Conservation (phyloP, 2,797 vertebrate species). For the Poecilia picta region DNA sequence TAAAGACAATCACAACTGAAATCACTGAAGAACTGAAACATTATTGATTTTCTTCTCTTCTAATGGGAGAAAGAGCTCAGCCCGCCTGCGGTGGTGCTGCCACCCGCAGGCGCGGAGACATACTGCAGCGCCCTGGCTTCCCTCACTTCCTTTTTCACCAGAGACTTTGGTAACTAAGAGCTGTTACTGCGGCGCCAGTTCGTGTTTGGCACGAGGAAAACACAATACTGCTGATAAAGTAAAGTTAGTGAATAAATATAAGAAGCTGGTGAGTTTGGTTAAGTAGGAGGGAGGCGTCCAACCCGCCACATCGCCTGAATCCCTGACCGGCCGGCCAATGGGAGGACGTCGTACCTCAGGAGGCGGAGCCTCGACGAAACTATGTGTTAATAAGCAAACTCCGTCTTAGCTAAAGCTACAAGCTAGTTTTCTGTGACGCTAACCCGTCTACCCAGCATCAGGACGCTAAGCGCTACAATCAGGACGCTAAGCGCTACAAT, state of each 20-base stretch:
- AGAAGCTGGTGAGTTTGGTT: slow-evolving; percentile 66
- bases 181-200: slow-evolving; percentile 46
- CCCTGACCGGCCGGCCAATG: slow-evolving; percentile 17
- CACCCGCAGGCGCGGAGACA: not conserved
- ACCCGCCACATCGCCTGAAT: slow-evolving; percentile 13
- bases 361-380: not conserved
- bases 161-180: slow-evolving; percentile 75
- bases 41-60: slow-evolving; percentile 12
- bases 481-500: too few species aligned
- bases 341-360: too few species aligned
- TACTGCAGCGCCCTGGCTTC: slow-evolving; percentile 58
- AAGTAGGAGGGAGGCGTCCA: slow-evolving; percentile 20
- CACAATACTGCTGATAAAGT: slow-evolving; percentile 70
- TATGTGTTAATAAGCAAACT: slow-evolving; percentile 18
- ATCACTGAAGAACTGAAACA: slow-evolving; percentile 43
- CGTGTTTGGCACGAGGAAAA: slow-evolving; percentile 44
- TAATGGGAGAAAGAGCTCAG: slow-evolving; percentile 47
- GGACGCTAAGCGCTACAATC: slow-evolving; percentile 39
- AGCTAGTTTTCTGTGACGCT: slow-evolving; percentile 17
- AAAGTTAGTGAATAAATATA: slow-evolving; percentile 65
- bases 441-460: slow-evolving; percentile 39
- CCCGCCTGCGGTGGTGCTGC: slow-evolving; percentile 25
- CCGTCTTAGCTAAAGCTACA: slow-evolving; percentile 17
- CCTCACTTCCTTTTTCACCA: slow-evolving; percentile 73
- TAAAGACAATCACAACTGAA: slow-evolving; percentile 75